phyloP scores from a whole-genome alignment of 1,140 invertebrate species.

The Bombus sibiricus region DNA sequence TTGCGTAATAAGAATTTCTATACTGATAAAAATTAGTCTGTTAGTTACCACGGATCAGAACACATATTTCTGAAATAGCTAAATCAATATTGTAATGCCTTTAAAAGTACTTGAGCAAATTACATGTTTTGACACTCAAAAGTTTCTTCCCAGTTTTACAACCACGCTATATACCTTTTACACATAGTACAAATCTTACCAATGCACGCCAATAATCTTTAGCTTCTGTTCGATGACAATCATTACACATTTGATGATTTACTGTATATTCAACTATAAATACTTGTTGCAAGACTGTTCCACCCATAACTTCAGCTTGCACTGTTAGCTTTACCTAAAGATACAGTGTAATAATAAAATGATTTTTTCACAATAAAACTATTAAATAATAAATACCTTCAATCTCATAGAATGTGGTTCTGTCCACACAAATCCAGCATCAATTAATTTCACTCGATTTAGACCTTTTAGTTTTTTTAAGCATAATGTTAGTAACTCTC shows the following conservation, averaged over 20 bases:
- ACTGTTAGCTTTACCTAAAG: constrained; percentile 95
- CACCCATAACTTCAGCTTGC: constrained; percentile 95
- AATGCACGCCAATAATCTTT: constrained; percentile 98
- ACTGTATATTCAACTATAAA: constrained; percentile 98
- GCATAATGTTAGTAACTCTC: constrained; percentile 95
- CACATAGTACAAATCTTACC: constrained; percentile 82
- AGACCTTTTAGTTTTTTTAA: constrained; percentile 97
- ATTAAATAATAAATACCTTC: constrained; percentile 85
- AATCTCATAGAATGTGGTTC: constrained; percentile 99
- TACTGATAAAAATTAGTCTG: not conserved
- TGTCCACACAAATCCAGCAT: constrained; percentile 99
- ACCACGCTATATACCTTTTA: not conserved
- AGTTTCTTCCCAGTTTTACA: no score
- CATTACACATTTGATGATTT: constrained; percentile 97
- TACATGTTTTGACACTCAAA: no score
- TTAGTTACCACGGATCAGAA: no score
- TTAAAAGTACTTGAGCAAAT: no score
- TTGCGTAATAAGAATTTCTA: no score
- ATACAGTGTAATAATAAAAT: constrained; percentile 23
- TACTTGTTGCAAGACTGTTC: constrained; percentile 93
- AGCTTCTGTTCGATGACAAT: constrained; percentile 98
- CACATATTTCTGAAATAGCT: no score
- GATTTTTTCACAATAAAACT: not conserved
- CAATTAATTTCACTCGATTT: constrained; percentile 94
- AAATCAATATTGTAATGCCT: no score